phyloP scores from a whole-genome alignment of 2,797 vertebrate genomes.

The Sparidentex hasta region DNA sequence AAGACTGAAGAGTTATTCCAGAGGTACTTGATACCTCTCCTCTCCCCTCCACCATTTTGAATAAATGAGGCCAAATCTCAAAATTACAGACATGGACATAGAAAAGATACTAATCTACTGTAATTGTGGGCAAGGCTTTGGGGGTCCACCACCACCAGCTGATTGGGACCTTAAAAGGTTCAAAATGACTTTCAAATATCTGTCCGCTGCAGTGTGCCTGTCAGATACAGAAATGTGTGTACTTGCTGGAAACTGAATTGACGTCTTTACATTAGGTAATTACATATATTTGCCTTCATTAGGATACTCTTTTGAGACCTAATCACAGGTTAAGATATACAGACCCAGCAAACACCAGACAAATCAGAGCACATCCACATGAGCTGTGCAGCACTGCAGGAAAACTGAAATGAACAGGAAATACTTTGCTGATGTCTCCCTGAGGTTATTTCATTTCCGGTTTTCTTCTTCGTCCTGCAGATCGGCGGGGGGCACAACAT shows the following conservation, averaged over 20 bases:
- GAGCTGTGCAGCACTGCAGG: not conserved
- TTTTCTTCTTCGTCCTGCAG: constrained; percentile 71
- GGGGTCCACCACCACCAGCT: too few species aligned
- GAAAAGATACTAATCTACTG: too few species aligned
- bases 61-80: too few species aligned
- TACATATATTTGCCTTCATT: not conserved
- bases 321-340: not conserved
- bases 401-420: not conserved
- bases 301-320: not conserved
- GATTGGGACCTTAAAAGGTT: too few species aligned
- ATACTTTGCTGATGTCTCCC: not conserved
- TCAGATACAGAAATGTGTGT: not conserved
- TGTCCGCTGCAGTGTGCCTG: not conserved
- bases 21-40: too few species aligned
- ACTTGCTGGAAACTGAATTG: not conserved
- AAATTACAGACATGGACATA: too few species aligned
- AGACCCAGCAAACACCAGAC: not conserved
- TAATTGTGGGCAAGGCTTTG: too few species aligned
- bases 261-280: not conserved
- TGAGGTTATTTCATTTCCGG: not conserved
- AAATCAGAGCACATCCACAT: not conserved
- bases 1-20: too few species aligned
- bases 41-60: too few species aligned
- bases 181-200: too few species aligned
- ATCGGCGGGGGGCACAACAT: constrained; percentile 92